These are phyloP conservation scores for Syrmaticus mikado DNA, from an alignment of 2,113 vertebrate genomes.

Conservation along the genomic window DNA sequence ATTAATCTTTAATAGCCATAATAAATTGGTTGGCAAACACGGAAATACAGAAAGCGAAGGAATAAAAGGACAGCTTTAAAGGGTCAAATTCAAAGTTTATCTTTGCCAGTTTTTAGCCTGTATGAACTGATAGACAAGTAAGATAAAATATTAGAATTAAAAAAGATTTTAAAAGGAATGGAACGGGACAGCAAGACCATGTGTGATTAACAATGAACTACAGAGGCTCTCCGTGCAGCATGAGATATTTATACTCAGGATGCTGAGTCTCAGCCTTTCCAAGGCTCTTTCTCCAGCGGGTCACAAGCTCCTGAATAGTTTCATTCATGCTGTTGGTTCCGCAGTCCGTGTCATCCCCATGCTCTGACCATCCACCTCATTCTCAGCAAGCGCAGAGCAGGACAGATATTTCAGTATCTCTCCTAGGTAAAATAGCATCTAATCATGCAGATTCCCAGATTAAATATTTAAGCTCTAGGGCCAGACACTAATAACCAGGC, in stretches of 20 bases:
- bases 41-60: not conserved
- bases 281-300: not conserved
- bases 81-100: not conserved
- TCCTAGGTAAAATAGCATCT: not conserved
- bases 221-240: not conserved
- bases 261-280: constrained; percentile 1
- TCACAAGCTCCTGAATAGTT: constrained; percentile 12
- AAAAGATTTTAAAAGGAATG: not conserved
- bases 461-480: not conserved
- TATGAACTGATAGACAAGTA: not conserved
- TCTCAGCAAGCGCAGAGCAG: not conserved
- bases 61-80: not conserved
- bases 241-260: not conserved
- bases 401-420: not conserved
- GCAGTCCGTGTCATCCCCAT: not conserved
- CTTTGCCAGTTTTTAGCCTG: not conserved
- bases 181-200: not conserved
- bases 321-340: not conserved
- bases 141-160: not conserved
- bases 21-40: not conserved
- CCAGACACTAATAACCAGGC: not conserved
- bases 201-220: not conserved
- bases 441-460: not conserved
- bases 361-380: not conserved
- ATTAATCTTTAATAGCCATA: not conserved